These are phyloP conservation scores for Limenitis camilla DNA, from an alignment of 2,888 invertebrate genomes.

Conservation along the genomic window DNA sequence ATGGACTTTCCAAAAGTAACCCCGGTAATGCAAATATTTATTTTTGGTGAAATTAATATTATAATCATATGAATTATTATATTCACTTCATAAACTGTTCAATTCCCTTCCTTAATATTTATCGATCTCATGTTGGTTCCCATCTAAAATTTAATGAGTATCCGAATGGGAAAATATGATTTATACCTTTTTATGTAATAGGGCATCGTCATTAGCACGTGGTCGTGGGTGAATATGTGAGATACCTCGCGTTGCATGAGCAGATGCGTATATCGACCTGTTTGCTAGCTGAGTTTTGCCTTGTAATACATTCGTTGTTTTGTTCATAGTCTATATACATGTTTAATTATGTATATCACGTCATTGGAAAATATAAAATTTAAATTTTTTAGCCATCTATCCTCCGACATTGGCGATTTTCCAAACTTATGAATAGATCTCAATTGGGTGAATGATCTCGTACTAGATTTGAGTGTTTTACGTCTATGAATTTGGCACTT, in stretches of 20 bases:
- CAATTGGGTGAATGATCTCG: constrained; percentile 2
- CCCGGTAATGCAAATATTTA: background rate
- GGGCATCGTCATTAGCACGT: constrained; percentile 21
- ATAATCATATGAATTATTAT: background rate
- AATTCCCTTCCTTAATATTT: constrained; percentile 7
- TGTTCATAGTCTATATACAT: background rate
- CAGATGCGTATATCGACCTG: constrained; percentile 13
- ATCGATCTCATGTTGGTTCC: constrained; percentile 16
- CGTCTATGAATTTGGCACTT: background rate
- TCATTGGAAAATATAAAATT: background rate
- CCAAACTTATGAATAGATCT: constrained; percentile 6
- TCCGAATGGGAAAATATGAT: constrained; percentile 12
- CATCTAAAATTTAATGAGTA: constrained; percentile 10
- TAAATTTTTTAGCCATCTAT: background rate
- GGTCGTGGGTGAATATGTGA: constrained; percentile 22
- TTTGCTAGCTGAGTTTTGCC: background rate
- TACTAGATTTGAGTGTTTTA: background rate
- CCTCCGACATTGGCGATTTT: constrained; percentile 4
- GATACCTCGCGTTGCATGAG: constrained; percentile 16
- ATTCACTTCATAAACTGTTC: background rate
- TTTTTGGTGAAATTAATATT: background rate
- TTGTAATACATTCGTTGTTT: background rate
- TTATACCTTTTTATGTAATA: constrained; percentile 12
- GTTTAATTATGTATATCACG: background rate
- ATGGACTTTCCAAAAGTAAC: constrained; percentile 5